Percentiles rank a stretch among this genome's conserved stretches.
phyloP scores from a whole-genome alignment of 2,888 invertebrate genomes.

The Willowsia nigromaculata region DNA sequence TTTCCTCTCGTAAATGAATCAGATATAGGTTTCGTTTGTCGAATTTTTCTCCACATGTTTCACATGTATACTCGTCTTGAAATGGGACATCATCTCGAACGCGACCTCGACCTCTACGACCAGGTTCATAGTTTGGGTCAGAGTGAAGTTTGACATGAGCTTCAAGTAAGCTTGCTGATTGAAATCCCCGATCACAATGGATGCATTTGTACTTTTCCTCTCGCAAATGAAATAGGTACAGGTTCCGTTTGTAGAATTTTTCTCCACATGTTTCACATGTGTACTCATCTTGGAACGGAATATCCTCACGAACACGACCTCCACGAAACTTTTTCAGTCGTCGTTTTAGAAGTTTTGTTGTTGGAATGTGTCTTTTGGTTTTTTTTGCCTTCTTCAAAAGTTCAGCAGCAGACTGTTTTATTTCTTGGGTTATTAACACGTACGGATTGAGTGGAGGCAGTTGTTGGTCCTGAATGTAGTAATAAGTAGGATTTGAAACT shows the following conservation, averaged over 20 bases:
- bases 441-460: slow-evolving; percentile 40
- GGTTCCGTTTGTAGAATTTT: slow-evolving; percentile 2
- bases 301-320: slow-evolving; percentile 9
- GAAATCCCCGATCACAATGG: slow-evolving; percentile 19
- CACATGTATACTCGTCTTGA: slow-evolving; percentile 30
- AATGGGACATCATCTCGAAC: slow-evolving; percentile 26
- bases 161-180: background rate
- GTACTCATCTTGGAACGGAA: slow-evolving; percentile 31
- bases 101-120: background rate
- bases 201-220: slow-evolving; percentile 29
- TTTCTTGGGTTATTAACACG: slow-evolving; percentile 13
- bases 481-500: slow-evolving; percentile 8
- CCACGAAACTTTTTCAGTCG: background rate
- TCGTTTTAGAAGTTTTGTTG: background rate
- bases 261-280: slow-evolving; percentile 7
- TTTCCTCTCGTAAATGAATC: background rate
- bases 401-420: slow-evolving; percentile 2
- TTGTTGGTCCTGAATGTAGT: slow-evolving; percentile 8
- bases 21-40: background rate
- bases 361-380: background rate
- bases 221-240: slow-evolving; percentile 21
- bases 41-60: background rate
- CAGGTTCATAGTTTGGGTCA: slow-evolving; percentile 31
- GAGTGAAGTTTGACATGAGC: slow-evolving; percentile 23
- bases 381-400: background rate